Conservation (phyloP, 2,797 vertebrate genomes). For the Galagoides demidoff region DNA sequence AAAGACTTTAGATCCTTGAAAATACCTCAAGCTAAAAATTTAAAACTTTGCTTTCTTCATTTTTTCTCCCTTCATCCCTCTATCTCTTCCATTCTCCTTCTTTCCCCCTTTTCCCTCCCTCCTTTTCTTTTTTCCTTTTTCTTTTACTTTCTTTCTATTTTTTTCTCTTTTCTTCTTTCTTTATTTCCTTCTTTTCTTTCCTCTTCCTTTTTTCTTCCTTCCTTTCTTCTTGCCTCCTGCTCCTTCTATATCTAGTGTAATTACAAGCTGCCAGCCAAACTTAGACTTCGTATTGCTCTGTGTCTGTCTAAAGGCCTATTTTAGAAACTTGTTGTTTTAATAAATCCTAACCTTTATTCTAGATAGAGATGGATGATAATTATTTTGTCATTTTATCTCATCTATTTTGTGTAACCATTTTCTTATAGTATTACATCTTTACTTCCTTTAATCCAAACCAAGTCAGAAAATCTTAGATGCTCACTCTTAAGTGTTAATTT, state of each 20-base stretch:
- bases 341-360: neutral
- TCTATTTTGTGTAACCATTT: neutral
- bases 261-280: neutral
- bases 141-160: too few relatives aligned
- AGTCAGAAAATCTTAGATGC: neutral
- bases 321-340: neutral
- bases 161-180: rapidly evolving
- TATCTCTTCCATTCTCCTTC: neutral
- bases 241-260: neutral
- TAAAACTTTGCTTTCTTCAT: neutral
- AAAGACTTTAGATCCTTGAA: neutral
- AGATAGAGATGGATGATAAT: neutral
- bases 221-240: neutral
- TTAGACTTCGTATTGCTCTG: neutral
- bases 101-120: neutral
- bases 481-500: neutral
- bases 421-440: neutral
- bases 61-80: neutral
- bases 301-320: neutral
- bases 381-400: neutral
- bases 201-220: too few relatives aligned
- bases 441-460: neutral
- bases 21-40: neutral
- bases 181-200: neutral
- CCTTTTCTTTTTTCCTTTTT: neutral